Percentiles rank a stretch among this genome's conserved stretches.
These are phyloP conservation scores for Cricetomys ansorgei DNA, from an alignment of 2,113 vertebrate genomes.

Conservation along the genomic window DNA sequence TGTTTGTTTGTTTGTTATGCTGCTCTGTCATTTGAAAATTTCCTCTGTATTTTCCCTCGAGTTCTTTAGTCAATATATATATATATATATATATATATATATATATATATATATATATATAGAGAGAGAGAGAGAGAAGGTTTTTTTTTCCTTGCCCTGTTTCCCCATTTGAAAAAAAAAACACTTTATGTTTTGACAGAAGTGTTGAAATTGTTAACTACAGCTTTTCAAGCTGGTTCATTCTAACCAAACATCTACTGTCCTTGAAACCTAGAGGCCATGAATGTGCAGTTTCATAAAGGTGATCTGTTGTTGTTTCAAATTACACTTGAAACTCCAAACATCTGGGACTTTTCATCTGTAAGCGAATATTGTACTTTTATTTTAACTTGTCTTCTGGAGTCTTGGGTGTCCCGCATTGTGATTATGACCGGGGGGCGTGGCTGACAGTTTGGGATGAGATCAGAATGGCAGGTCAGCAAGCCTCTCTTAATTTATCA, in stretches of 20 bases:
- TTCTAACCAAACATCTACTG: constrained; percentile 30
- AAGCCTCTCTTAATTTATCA: constrained; percentile 75
- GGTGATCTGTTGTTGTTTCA: constrained; percentile 56
- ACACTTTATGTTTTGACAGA: constrained; percentile 43
- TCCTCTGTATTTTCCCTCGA: neutral
- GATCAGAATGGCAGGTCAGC: constrained; percentile 67
- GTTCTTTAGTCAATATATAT: too few relatives aligned
- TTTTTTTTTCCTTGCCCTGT: neutral
- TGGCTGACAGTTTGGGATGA: constrained; percentile 67
- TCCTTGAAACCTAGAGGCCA: constrained; percentile 42
- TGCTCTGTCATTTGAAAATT: neutral
- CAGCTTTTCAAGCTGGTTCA: constrained; percentile 25
- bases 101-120: too few relatives aligned
- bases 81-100: too few relatives aligned
- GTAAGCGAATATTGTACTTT: neutral
- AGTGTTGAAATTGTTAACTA: constrained; percentile 52
- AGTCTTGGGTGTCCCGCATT: neutral
- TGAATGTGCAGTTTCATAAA: neutral
- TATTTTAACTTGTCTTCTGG: constrained; percentile 15
- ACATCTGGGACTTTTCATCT: constrained; percentile 39
- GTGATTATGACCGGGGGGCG: neutral
- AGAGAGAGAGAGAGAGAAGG: too few relatives aligned
- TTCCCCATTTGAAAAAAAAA: neutral
- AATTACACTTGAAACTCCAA: constrained; percentile 47
- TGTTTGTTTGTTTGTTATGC: constrained; percentile 13